These are phyloP conservation scores for Chelonia mydas DNA, from an alignment of 2,797 vertebrate species.

Conservation along the genomic window DNA sequence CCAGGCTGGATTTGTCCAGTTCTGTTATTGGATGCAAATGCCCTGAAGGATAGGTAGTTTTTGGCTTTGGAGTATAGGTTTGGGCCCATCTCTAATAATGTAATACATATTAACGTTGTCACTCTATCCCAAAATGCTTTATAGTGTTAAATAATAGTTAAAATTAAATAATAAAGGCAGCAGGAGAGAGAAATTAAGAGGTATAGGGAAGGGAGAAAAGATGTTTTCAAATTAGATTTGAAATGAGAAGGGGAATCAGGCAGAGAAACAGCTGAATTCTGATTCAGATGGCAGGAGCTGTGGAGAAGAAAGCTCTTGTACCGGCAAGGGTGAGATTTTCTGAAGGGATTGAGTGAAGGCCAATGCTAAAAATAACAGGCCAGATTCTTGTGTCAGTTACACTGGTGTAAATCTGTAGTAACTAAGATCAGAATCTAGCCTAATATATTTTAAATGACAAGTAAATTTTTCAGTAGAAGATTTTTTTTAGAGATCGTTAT, in stretches of 20 bases:
- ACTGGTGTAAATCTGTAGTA: background rate
- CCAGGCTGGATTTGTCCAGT: background rate
- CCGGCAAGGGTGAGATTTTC: background rate
- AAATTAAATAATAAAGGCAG: constrained; percentile 3
- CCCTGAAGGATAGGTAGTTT: background rate
- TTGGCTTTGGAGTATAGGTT: background rate
- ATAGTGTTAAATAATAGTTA: constrained; percentile 5
- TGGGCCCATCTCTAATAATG: background rate
- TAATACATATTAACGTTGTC: background rate
- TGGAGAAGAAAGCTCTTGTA: background rate
- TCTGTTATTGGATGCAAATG: background rate
- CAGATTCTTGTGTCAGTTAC: background rate
- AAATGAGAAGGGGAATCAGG: background rate
- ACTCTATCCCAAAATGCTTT: constrained; percentile 10
- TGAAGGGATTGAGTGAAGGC: background rate
- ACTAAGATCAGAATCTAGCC: background rate
- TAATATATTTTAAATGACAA: background rate
- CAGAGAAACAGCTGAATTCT: background rate
- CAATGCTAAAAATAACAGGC: background rate
- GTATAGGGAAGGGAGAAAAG: background rate
- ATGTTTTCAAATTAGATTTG: constrained; percentile 11
- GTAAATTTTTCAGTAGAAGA: background rate
- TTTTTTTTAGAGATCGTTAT: background rate
- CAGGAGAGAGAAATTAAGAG: background rate
- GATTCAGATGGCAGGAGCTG: background rate